Evolutionary conservation across 2,797 vertebrate species (phyloP).

Genomic region (Hapalemur alaotrensis): DNA sequence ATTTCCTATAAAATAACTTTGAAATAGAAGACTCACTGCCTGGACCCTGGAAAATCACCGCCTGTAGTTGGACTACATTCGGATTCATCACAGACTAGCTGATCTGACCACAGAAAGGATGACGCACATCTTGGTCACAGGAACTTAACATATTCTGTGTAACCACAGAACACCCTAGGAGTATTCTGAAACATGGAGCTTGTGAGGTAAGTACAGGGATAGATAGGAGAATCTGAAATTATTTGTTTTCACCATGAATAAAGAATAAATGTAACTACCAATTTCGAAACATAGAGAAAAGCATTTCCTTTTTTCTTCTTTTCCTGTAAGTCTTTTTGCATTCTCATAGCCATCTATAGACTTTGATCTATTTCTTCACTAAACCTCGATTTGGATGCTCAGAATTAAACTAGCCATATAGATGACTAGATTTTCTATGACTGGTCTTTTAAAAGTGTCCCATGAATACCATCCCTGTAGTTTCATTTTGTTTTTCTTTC

Average conservation of each 20-base stretch:
- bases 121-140: background rate
- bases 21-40: background rate
- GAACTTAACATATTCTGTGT: background rate
- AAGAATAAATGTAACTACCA: background rate
- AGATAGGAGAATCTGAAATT: background rate
- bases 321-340: background rate
- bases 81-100: background rate
- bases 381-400: background rate
- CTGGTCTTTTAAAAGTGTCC: background rate
- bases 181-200: background rate
- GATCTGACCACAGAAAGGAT: background rate
- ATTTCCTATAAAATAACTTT: conserved; percentile 29
- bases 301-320: background rate
- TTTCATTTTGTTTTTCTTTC: background rate
- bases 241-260: background rate
- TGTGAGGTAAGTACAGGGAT: background rate
- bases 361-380: background rate
- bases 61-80: background rate
- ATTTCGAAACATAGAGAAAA: background rate
- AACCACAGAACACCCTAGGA: background rate
- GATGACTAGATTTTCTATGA: background rate
- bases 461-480: background rate
- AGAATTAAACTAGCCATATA: background rate
- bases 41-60: background rate
- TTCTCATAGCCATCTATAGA: background rate